Evolutionary conservation across 2,888 invertebrate species (phyloP).

Genomic region (Drosophila borborema): DNA sequence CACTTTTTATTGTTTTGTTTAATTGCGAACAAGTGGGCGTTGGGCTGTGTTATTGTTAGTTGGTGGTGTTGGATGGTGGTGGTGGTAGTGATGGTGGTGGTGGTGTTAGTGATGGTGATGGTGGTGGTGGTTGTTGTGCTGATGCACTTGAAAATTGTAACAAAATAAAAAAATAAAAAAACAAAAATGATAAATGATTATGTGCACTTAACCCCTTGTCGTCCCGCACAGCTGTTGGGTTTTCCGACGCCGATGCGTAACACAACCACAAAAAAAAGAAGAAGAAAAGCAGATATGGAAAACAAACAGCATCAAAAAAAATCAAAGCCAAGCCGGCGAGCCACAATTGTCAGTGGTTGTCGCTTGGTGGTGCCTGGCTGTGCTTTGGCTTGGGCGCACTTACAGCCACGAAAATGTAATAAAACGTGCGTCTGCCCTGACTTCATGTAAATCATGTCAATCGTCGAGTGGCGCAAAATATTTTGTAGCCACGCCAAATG

Average conservation of each 20-base stretch:
- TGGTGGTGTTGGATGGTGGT: slow-evolving; percentile 6
- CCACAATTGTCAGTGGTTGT: slow-evolving; percentile 18
- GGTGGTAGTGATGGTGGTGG: not conserved
- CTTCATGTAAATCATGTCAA: slow-evolving; percentile 84
- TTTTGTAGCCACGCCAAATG: slow-evolving; percentile 63
- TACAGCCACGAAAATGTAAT: slow-evolving; percentile 78
- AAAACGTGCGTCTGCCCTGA: slow-evolving; percentile 79
- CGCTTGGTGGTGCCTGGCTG: slow-evolving; percentile 32
- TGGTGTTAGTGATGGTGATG: slow-evolving; percentile 2
- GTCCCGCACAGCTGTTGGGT: slow-evolving; percentile 71
- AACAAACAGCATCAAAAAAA: slow-evolving; percentile 13
- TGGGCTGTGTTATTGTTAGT: slow-evolving; percentile 19
- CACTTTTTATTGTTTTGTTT: slow-evolving; percentile 74
- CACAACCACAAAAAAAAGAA: slow-evolving; percentile 43
- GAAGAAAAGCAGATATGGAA: not conserved
- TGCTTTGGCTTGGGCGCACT: slow-evolving; percentile 58
- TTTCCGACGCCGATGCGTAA: slow-evolving; percentile 67
- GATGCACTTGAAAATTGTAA: slow-evolving; percentile 75
- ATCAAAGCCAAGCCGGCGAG: slow-evolving; percentile 57
- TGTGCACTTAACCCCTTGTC: slow-evolving; percentile 72
- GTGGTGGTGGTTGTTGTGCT: slow-evolving; percentile 34
- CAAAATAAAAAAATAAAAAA: slow-evolving; percentile 30
- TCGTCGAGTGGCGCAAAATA: slow-evolving; percentile 75
- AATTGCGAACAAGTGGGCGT: slow-evolving; percentile 71
- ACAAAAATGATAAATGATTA: slow-evolving; percentile 77